phyloP scores from a whole-genome alignment of 2,888 invertebrate genomes.

The Serrognathus titanus region DNA sequence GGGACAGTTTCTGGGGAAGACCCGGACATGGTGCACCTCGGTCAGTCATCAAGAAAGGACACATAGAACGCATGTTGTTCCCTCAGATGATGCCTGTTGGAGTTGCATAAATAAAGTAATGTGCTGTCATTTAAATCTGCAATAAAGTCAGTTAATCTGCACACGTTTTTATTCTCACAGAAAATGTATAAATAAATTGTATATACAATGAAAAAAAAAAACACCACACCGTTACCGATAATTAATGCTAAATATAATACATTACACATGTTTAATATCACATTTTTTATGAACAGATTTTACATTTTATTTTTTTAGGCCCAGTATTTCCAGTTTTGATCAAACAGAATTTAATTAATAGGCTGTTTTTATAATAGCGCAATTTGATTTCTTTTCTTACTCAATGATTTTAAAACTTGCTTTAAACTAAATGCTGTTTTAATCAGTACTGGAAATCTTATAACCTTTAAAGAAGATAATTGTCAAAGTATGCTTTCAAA shows the following conservation, averaged over 20 bases:
- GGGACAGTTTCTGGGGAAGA: constrained; percentile 75
- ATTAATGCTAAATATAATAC: background rate
- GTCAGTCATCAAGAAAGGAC: constrained; percentile 37
- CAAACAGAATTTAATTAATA: no score
- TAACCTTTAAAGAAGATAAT: background rate
- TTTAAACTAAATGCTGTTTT: no score
- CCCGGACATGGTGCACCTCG: constrained; percentile 66
- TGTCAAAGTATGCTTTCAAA: background rate
- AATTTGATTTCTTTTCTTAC: no score
- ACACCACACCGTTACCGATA: constrained; percentile 13
- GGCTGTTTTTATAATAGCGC: no score
- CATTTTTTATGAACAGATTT: constrained; percentile 14
- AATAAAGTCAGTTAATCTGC: constrained; percentile 5
- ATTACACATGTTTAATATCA: constrained; percentile 11
- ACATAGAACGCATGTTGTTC: constrained; percentile 42
- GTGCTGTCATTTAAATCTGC: no score
- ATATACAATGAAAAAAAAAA: constrained; percentile 11
- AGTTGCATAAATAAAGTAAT: constrained; percentile 22
- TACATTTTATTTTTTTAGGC: constrained; percentile 2
- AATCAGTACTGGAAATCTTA: no score
- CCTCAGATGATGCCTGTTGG: constrained; percentile 39
- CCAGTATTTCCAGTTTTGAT: no score
- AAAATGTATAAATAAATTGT: constrained; percentile 5
- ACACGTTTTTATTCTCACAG: background rate
- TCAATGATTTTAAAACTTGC: no score